phyloP scores from a whole-genome alignment of 2,888 invertebrate species.

The Synergus umbraculus region DNA sequence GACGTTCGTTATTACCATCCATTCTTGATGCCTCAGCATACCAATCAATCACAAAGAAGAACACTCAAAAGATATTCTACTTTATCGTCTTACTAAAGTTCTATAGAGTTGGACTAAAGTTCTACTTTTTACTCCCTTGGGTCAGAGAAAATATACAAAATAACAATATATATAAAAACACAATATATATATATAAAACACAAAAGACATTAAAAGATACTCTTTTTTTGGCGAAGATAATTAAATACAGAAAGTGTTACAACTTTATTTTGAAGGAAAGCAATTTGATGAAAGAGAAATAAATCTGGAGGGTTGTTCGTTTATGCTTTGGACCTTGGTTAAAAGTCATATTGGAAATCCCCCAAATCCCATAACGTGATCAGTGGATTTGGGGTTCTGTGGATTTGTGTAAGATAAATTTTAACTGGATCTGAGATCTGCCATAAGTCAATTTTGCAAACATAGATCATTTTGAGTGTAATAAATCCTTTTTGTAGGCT shows the following conservation, averaged over 20 bases:
- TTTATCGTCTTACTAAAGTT: too few relatives aligned
- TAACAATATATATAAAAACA: too few relatives aligned
- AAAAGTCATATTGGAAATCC: not conserved
- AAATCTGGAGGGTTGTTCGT: not conserved
- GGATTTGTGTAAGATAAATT: not conserved
- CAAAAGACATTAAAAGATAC: too few relatives aligned
- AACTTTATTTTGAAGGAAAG: not conserved
- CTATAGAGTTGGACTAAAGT: too few relatives aligned
- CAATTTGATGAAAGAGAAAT: not conserved
- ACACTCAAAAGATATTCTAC: too few relatives aligned
- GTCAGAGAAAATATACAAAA: too few relatives aligned
- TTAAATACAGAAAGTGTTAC: too few relatives aligned
- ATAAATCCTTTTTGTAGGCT: conserved; percentile 30
- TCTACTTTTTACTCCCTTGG: too few relatives aligned
- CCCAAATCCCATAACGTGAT: not conserved
- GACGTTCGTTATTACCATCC: not conserved
- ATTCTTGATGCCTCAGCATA: too few relatives aligned
- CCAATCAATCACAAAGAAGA: too few relatives aligned
- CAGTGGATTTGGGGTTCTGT: not conserved
- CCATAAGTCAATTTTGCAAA: conserved; percentile 21
- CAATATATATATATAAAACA: too few relatives aligned
- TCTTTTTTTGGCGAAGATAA: too few relatives aligned
- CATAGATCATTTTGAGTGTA: conserved; percentile 23
- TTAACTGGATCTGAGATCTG: not conserved
- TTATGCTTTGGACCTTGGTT: not conserved